Evolutionary conservation across 2,888 invertebrate genomes (phyloP), one percentile per base, ranked within the genome.

Genomic region (Sesia bembeciformis): DNA sequence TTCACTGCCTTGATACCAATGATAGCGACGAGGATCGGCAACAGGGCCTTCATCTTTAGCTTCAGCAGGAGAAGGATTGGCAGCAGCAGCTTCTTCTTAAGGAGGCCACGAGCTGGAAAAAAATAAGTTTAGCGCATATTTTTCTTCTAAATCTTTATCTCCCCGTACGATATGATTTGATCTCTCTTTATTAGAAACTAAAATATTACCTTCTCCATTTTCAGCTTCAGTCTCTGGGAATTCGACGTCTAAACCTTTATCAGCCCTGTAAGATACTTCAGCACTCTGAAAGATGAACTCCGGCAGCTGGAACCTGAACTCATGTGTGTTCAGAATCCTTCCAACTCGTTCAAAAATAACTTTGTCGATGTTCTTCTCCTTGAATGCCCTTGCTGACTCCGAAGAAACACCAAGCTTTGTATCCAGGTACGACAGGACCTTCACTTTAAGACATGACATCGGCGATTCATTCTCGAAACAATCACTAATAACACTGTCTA

Each of bases 1-100:
- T 96, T 96, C 67, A 94, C 89, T 39, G 96, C 94, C 84, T 96
- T 96, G 64, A 96, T 84, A 61, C 95, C 94, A 73, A 96, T 93
- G 68, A 96, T 84, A 51, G 93, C 92, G 40, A 96, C 92, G 65
- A 96, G 91, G 68, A 96, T 94, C 43, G 96, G 96, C 93, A 95
- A 94, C 59, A 96, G 79, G 39, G 94, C 93, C 81, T 96, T 96
- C 90, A 96, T 90, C 83, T 96, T 96, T 70, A 96, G 81, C 82
- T 96, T 96, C 67, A 96, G 84, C 53, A 96, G 90, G 63, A 96
- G 86, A 64, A 96, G 84, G 59, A 96, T 90, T 8, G 96, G 96
- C 71, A 96, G 86, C 60, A 96, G 89, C 52, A 96, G 91, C 78
- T 96, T 96, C 90, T 96, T 95, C 90, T 96, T 95, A 70, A 95